Conservation (phyloP, 2,888 invertebrate species). For the Acrocera orbiculus region DNA sequence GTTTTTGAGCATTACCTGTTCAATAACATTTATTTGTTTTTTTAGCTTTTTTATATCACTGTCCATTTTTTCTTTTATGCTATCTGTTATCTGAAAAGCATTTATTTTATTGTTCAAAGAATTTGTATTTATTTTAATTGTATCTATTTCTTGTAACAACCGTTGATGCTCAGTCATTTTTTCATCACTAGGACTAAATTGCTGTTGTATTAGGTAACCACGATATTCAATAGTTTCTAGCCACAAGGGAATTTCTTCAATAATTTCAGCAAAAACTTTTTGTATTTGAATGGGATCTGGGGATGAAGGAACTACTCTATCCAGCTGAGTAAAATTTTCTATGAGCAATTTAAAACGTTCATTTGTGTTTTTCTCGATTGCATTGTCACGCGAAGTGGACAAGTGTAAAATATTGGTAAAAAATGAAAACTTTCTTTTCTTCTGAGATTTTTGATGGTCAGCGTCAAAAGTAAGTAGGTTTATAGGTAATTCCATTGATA, state of each 20-base stretch:
- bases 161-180: constrained; percentile 42
- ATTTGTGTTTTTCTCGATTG: constrained; percentile 36
- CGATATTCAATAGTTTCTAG: constrained; percentile 69
- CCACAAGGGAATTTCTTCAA: constrained; percentile 70
- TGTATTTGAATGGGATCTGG: constrained; percentile 43
- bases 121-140: constrained; percentile 47
- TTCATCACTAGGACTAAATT: constrained; percentile 39
- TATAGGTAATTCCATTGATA: constrained; percentile 31
- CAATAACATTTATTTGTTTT: constrained; percentile 52
- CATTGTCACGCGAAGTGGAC: constrained; percentile 38
- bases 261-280: constrained; percentile 51
- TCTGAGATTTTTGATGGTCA: constrained; percentile 19
- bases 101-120: constrained; percentile 42
- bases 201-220: constrained; percentile 43
- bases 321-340: constrained; percentile 24
- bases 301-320: constrained; percentile 38
- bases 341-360: constrained; percentile 40
- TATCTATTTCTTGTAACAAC: constrained; percentile 45
- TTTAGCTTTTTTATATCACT: constrained; percentile 41
- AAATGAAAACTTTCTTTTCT: no score
- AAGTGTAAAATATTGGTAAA: constrained; percentile 44
- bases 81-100: constrained; percentile 25
- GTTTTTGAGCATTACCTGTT: constrained; percentile 44
- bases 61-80: constrained; percentile 32
- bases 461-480: constrained; percentile 34